Conservation (phyloP, 2,113 vertebrate genomes). For the Circaetus gallicus region DNA sequence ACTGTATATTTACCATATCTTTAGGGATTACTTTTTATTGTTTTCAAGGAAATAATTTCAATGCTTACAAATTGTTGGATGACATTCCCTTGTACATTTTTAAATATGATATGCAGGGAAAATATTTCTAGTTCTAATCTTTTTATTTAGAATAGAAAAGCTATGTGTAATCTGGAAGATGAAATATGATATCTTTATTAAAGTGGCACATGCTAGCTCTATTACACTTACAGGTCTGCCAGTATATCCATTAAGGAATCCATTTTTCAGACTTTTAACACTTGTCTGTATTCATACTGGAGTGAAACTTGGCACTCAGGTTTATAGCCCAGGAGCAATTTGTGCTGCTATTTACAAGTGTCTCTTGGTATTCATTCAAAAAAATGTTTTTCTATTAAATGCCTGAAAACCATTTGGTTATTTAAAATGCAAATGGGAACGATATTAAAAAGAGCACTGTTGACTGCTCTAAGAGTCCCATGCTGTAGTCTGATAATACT, state of each 20-base stretch:
- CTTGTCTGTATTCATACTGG: conserved; percentile 66
- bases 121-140: conserved; percentile 49
- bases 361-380: conserved; percentile 71
- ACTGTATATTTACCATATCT: conserved; percentile 67
- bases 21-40: conserved; percentile 61
- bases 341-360: conserved; percentile 71
- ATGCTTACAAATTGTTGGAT: conserved; percentile 44
- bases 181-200: conserved; percentile 60
- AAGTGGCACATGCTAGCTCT: conserved; percentile 55
- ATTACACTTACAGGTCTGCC: conserved; percentile 49
- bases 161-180: conserved; percentile 41
- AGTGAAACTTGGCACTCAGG: conserved; percentile 67
- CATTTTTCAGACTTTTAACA: conserved; percentile 61
- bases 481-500: background rate
- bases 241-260: conserved; percentile 72
- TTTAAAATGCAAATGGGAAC: conserved; percentile 62
- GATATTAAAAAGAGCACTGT: background rate
- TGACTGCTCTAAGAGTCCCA: background rate
- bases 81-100: conserved; percentile 43
- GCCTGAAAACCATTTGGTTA: conserved; percentile 57
- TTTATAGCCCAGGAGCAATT: conserved; percentile 68
- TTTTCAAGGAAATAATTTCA: conserved; percentile 56
- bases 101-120: conserved; percentile 40
- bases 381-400: conserved; percentile 68
- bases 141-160: conserved; percentile 46